Percentiles rank a stretch among this genome's conserved stretches.
Evolutionary conservation across 2,113 vertebrate genomes (phyloP).

Genomic region (Crypturellus undulatus): DNA sequence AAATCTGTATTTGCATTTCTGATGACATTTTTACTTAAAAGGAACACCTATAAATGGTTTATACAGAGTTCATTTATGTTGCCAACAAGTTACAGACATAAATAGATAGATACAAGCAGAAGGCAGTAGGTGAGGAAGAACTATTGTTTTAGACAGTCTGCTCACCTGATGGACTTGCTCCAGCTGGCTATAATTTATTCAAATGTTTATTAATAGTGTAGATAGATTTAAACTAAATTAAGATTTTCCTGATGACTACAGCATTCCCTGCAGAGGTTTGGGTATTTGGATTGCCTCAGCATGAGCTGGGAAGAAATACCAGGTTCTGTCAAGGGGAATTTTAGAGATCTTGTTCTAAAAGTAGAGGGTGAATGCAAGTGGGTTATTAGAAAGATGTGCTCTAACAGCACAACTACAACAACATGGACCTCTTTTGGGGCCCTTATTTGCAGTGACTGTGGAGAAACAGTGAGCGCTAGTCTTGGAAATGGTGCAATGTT

Average conservation of each 20-base stretch:
- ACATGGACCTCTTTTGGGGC: rapidly evolving
- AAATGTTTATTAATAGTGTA: conserved; percentile 31
- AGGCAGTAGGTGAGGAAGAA: conserved; percentile 17
- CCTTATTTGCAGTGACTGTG: not conserved
- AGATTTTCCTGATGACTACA: not conserved
- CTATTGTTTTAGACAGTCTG: conserved; percentile 17
- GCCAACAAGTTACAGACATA: conserved; percentile 5
- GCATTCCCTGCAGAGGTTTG: not conserved
- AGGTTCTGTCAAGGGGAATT: not conserved
- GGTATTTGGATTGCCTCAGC: not conserved
- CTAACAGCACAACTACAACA: not conserved
- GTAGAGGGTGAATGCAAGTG: not conserved
- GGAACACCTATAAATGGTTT: conserved; percentile 24
- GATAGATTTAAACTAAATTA: conserved; percentile 16
- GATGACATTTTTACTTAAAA: not conserved
- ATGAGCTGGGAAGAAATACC: not conserved
- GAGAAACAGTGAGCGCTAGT: not conserved
- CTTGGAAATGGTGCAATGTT: not conserved
- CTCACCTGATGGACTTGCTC: conserved; percentile 22
- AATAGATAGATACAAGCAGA: conserved; percentile 22
- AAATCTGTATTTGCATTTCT: conserved; percentile 27
- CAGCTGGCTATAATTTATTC: conserved; percentile 23
- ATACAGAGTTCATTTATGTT: conserved; percentile 42
- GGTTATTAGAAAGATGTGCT: not conserved
- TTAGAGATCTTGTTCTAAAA: not conserved